Evolutionary conservation across 2,113 vertebrate species (phyloP), one percentile per base, ranked within the genome.

Genomic region (Macheiramphus alcinus): DNA sequence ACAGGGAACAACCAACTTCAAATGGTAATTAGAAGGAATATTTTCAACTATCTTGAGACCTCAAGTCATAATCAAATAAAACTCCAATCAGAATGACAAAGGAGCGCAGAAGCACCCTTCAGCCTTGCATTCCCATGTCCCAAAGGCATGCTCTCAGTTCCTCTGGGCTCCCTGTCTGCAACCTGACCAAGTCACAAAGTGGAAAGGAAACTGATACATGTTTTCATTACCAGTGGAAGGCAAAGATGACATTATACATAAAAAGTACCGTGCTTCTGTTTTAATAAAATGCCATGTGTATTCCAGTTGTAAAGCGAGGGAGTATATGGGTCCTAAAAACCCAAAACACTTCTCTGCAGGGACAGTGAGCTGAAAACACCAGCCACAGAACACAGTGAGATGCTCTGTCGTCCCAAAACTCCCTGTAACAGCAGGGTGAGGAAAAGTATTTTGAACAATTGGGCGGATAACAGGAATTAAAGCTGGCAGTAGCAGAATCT

Each of bases 251-350:
- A 53, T 22, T 40, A 32, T 3, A 91, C 42, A 74, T 32, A 15
- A 79, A 38, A 93, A 45, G 23, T 79, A 82, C 23, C 3, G 0
- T 62, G 31, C 6, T 56, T 88, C 38, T 47, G 27, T 62, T 90
- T 36, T 31, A 72, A 74, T 55, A 40, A 88, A 96, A 92, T 86
- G 43, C 52, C 36, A 17, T 5, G 3, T 68, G 50, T 79, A 58
- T 82, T 93, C 93, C 53, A 89, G 61, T 91, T 84, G 71, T 2
- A 72, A 92, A 75, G n/a, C 26, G 19, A 93, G 34, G 32, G 74
- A 93, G 66, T 15, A n/a, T 5, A 58, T 3, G 11, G 48, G 18
- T 47, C 40, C 55, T 68, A 67, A 89, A 92, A 79, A 5, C 11
- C 8, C 36, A 32, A 36, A 91, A 21, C 10, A 10, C 31, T 75